phyloP scores from a whole-genome alignment of 2,888 invertebrate genomes.

The Cephus sareptanus region DNA sequence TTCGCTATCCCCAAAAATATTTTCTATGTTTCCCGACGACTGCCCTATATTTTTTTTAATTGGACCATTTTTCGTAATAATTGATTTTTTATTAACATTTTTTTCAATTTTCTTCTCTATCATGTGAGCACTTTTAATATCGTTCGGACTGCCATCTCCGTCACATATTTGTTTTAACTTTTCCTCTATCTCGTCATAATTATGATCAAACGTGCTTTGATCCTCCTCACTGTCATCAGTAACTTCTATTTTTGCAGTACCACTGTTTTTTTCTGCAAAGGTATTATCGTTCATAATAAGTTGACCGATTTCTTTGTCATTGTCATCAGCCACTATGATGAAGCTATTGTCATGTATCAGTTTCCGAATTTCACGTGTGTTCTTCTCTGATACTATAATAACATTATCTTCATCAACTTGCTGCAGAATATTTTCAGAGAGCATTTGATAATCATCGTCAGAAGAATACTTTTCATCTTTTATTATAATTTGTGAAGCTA shows the following conservation, averaged over 20 bases:
- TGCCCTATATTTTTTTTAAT: conserved; percentile 12
- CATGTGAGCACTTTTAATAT: conserved; percentile 1
- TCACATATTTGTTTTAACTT: conserved; percentile 47
- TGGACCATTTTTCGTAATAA: conserved; percentile 12
- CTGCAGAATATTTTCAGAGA: conserved; percentile 22
- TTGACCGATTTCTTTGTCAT: conserved; percentile 30
- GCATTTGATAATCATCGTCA: conserved; percentile 9
- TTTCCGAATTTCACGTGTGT: conserved; percentile 32
- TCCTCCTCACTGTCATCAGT: conserved; percentile 36
- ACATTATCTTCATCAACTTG: conserved; percentile 32
- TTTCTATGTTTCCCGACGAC: conserved; percentile 14
- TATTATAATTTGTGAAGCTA: not conserved
- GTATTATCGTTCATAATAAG: conserved; percentile 14
- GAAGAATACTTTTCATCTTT: not conserved
- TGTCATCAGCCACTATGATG: conserved; percentile 25
- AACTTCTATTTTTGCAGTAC: conserved; percentile 34
- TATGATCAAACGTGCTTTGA: conserved; percentile 31
- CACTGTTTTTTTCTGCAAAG: conserved; percentile 1
- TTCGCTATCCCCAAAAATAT: not conserved
- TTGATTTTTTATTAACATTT: conserved; percentile 10
- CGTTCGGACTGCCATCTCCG: conserved; percentile 20
- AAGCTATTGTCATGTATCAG: conserved; percentile 30
- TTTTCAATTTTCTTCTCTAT: not conserved
- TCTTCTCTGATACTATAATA: conserved; percentile 39
- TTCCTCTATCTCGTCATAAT: conserved; percentile 55